Evolutionary conservation across 2,888 invertebrate genomes (phyloP).

Genomic region (Phoenoteleia sp.): DNA sequence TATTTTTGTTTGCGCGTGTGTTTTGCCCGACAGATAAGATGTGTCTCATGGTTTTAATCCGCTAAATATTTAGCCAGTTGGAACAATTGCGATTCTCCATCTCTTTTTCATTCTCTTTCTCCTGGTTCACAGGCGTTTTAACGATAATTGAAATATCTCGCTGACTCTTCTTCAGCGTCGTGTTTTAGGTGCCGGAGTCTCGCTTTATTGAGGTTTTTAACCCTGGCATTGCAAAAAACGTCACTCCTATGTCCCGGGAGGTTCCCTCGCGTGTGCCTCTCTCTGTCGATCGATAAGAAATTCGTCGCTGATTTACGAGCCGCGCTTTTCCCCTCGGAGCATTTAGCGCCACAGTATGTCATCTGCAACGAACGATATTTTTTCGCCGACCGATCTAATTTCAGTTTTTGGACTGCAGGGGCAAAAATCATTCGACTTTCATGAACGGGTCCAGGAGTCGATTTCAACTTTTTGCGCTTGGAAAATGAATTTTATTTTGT

Average conservation of each 20-base stretch:
- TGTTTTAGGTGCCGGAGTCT: constrained; percentile 50
- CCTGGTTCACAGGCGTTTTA: constrained; percentile 29
- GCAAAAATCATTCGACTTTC: neutral
- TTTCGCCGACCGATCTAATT: constrained; percentile 37
- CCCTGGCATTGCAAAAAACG: constrained; percentile 53
- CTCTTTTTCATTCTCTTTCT: neutral
- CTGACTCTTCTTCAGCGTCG: constrained; percentile 26
- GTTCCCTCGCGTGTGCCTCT: constrained; percentile 39
- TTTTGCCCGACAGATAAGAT: constrained; percentile 33
- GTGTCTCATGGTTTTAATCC: constrained; percentile 41
- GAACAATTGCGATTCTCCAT: constrained; percentile 21
- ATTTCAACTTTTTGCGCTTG: no score
- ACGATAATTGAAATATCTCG: constrained; percentile 66
- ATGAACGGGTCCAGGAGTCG: no score
- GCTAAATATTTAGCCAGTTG: constrained; percentile 57
- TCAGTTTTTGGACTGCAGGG: constrained; percentile 7
- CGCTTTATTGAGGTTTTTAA: constrained; percentile 72
- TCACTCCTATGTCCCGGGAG: constrained; percentile 54
- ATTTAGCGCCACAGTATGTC: constrained; percentile 62
- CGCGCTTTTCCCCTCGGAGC: constrained; percentile 60
- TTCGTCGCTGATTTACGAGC: constrained; percentile 69
- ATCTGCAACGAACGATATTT: constrained; percentile 50
- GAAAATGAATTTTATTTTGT: no score
- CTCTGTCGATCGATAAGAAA: constrained; percentile 69
- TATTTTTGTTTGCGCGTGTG: constrained; percentile 34